Evolutionary conservation across 2,888 invertebrate species (phyloP).

Genomic region (Abrostola tripartita): DNA sequence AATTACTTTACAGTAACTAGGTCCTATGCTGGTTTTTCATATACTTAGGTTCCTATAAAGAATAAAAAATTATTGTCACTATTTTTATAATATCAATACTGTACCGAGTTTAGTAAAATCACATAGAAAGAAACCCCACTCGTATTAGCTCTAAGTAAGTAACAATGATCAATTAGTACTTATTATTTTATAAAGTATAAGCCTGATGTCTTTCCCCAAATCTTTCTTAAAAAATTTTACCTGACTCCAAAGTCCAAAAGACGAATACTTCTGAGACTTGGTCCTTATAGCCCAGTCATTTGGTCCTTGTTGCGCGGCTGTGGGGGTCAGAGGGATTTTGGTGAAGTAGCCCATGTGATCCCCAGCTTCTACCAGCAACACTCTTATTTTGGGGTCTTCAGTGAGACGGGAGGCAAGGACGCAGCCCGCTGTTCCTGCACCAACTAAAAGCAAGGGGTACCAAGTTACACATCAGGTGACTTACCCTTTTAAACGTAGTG

Average conservation of each 20-base stretch:
- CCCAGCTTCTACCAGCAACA: conserved; percentile 92
- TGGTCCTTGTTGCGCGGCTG: conserved; percentile 90
- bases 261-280: conserved; percentile 90
- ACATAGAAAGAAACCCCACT: too few relatives aligned
- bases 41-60: too few relatives aligned
- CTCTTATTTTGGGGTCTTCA: conserved; percentile 85
- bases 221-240: conserved; percentile 77
- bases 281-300: conserved; percentile 92
- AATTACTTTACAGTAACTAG: not conserved
- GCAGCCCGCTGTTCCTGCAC: conserved; percentile 92
- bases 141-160: too few relatives aligned
- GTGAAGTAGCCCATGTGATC: conserved; percentile 90
- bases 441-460: conserved; percentile 82
- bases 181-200: too few relatives aligned
- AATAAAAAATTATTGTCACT: too few relatives aligned
- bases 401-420: conserved; percentile 90
- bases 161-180: too few relatives aligned
- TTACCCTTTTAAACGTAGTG: too few relatives aligned
- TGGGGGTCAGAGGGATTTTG: conserved; percentile 90
- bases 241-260: conserved; percentile 89
- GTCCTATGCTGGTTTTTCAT: too few relatives aligned
- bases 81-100: too few relatives aligned
- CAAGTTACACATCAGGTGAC: too few relatives aligned
- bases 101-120: too few relatives aligned
- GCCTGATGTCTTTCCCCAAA: too few relatives aligned